phyloP scores from a whole-genome alignment of 2,113 vertebrate genomes.

The Choloepus hoffmanni region DNA sequence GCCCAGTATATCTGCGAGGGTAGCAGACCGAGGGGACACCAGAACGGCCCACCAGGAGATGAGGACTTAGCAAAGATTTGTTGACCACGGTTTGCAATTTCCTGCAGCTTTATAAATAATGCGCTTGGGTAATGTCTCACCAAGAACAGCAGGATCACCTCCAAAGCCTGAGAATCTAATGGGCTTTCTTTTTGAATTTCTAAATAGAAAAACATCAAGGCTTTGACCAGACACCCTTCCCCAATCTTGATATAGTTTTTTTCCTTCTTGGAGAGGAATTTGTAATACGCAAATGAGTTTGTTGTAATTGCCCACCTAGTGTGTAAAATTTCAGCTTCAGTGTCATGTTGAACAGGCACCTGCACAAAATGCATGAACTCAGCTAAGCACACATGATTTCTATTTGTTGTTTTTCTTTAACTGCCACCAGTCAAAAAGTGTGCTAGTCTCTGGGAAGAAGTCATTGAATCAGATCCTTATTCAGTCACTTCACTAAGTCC shows the following conservation, averaged over 20 bases:
- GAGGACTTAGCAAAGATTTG: not conserved
- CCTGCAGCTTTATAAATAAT: slow-evolving; percentile 42
- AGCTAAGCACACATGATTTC: not conserved
- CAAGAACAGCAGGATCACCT: not conserved
- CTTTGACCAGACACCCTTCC: not conserved
- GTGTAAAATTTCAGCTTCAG: slow-evolving; percentile 35
- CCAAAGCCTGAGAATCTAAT: slow-evolving; percentile 38
- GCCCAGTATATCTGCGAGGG: not conserved
- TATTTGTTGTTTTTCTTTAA: not conserved
- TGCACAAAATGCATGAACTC: not conserved
- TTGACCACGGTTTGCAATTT: slow-evolving; percentile 47
- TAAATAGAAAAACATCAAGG: slow-evolving; percentile 19
- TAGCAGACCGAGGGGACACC: not conserved
- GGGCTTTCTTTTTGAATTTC: not conserved
- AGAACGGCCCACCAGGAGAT: not conserved
- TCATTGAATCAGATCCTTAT: not conserved
- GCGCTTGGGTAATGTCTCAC: not conserved
- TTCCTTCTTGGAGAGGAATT: not conserved
- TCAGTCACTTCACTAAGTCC: not conserved
- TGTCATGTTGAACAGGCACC: not conserved
- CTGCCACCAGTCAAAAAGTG: not conserved
- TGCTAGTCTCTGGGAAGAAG: not conserved
- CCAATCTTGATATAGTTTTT: not conserved
- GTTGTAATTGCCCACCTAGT: not conserved
- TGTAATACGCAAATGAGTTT: not conserved